phyloP scores from a whole-genome alignment of 1,140 invertebrate species.

The Propsilocerus akamusi region DNA sequence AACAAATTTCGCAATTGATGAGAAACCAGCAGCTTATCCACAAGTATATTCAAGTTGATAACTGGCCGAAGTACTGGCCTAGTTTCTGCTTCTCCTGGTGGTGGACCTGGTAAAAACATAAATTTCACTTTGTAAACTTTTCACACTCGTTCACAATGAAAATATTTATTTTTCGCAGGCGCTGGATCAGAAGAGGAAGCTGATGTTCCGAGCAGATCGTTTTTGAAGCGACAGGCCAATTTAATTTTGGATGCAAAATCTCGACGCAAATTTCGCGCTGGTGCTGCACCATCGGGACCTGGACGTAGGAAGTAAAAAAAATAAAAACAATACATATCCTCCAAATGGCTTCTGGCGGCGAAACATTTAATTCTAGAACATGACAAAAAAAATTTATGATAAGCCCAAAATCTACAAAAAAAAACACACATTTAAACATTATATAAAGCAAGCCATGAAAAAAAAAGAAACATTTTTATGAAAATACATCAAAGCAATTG shows the following conservation, averaged over 20 bases:
- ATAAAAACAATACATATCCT: too few species aligned
- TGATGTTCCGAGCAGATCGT: conserved; percentile 58
- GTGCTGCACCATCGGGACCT: background rate
- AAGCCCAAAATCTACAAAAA: too few species aligned
- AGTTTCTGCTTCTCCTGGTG: conserved; percentile 18
- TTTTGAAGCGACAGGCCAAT: conserved; percentile 64
- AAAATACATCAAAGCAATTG: too few species aligned
- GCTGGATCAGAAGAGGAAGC: conserved; percentile 57
- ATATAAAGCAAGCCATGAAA: too few species aligned
- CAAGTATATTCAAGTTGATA: conserved; percentile 22
- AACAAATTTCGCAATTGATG: conserved; percentile 12
- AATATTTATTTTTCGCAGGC: conserved; percentile 9
- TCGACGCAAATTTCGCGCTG: conserved; percentile 38
- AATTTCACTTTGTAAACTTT: background rate
- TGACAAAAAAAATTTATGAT: too few species aligned
- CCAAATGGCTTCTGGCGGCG: too few species aligned
- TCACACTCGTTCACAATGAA: background rate
- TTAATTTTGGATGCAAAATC: conserved; percentile 67
- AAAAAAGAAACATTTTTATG: too few species aligned
- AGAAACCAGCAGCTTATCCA: conserved; percentile 22
- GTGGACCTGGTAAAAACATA: conserved; percentile 14
- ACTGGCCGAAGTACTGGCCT: conserved; percentile 19
- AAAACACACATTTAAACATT: too few species aligned
- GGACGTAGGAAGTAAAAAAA: background rate
- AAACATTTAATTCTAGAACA: too few species aligned